Conservation (phyloP, 2,797 vertebrate species). For the Megaceryle alcyon region DNA sequence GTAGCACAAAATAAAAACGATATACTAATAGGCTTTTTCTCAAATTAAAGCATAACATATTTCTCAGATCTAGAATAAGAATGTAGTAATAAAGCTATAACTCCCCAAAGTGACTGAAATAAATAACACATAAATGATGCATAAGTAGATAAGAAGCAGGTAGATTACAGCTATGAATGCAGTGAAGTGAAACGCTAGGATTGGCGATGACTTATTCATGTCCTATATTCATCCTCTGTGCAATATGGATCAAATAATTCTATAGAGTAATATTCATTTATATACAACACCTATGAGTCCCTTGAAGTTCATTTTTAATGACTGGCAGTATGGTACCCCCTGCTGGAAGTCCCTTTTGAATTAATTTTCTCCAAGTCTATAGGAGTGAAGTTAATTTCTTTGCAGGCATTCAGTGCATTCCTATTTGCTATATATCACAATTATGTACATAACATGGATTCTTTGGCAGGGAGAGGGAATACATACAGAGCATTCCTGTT, state of each 20-base stretch:
- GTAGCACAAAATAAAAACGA: background rate
- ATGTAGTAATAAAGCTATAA: conserved; percentile 42
- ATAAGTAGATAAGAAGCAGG: conserved; percentile 27
- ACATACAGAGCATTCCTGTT: background rate
- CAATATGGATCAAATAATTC: conserved; percentile 41
- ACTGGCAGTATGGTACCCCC: background rate
- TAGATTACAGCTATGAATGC: conserved; percentile 42
- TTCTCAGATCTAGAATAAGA: conserved; percentile 54
- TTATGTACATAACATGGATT: background rate
- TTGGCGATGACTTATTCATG: conserved; percentile 42
- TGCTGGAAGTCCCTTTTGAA: background rate
- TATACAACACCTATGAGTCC: background rate
- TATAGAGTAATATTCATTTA: conserved; percentile 21
- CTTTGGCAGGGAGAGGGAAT: background rate
- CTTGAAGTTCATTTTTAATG: conserved; percentile 33
- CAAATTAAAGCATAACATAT: conserved; percentile 41
- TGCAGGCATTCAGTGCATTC: background rate
- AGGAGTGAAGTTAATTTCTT: background rate
- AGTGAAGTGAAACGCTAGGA: conserved; percentile 27
- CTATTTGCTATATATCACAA: background rate
- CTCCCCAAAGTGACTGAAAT: conserved; percentile 40
- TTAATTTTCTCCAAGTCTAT: background rate
- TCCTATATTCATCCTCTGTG: background rate
- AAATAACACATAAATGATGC: conserved; percentile 65
- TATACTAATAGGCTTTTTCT: conserved; percentile 33